Conservation (phyloP, 2,113 vertebrate genomes). For the Crypturellus undulatus region DNA sequence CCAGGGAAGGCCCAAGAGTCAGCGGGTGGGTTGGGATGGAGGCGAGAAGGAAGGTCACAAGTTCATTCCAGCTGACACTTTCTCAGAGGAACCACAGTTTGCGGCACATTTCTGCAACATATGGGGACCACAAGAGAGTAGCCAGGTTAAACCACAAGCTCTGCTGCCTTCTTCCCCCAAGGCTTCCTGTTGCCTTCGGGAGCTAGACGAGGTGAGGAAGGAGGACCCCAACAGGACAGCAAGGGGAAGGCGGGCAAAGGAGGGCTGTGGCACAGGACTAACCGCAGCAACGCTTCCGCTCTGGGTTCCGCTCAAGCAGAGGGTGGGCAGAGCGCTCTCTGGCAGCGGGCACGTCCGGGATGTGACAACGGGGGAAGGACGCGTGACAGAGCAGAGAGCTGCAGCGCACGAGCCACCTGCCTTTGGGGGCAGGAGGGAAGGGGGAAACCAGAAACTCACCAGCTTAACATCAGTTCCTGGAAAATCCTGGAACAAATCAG, state of each 20-base stretch:
- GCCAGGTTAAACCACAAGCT: neutral
- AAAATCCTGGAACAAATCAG: neutral
- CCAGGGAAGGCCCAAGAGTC: neutral
- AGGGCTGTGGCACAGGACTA: neutral
- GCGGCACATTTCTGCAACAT: neutral
- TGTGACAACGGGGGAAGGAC: neutral
- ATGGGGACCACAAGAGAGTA: neutral
- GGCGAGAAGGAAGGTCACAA: neutral
- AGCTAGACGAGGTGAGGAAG: fast-evolving
- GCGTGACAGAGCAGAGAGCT: neutral
- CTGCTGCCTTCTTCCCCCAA: neutral
- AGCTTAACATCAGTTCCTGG: neutral
- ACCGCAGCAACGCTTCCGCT: neutral
- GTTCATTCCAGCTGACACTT: neutral
- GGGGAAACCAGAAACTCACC: neutral
- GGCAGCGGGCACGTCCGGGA: neutral
- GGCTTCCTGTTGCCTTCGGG: neutral
- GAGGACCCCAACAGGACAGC: neutral
- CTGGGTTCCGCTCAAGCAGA: too few relatives aligned
- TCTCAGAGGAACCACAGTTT: neutral
- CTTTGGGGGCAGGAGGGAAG: neutral
- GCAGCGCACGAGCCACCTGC: neutral
- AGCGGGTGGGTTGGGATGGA: neutral
- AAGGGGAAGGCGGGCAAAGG: neutral
- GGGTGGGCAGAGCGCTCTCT: too few relatives aligned